Evolutionary conservation across 2,113 vertebrate species (phyloP).

Genomic region (Larimichthys crocea): DNA sequence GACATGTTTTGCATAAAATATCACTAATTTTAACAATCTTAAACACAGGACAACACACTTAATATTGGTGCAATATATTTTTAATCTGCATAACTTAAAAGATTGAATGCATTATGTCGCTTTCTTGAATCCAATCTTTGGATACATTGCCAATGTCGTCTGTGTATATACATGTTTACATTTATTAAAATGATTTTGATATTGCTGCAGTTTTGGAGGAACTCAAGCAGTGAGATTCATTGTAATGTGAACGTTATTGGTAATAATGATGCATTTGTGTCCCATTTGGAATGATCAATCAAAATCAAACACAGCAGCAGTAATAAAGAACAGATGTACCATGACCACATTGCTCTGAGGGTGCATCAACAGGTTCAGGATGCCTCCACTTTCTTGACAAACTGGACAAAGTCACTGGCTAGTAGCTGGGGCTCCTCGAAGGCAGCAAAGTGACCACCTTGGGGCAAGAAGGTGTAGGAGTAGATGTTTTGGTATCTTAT

Average conservation of each 20-base stretch:
- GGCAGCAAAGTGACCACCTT: conserved; percentile 90
- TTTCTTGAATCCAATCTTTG: conserved; percentile 21
- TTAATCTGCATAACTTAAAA: conserved; percentile 40
- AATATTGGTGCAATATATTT: conserved; percentile 52
- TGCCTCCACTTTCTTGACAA: conserved; percentile 87
- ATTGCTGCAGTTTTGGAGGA: neutral
- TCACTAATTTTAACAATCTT: neutral
- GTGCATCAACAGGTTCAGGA: conserved; percentile 22
- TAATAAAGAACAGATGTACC: neutral
- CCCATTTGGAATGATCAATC: neutral
- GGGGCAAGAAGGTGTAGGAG: conserved; percentile 86
- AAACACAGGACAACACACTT: conserved; percentile 26
- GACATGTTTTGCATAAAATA: neutral
- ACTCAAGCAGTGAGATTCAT: neutral
- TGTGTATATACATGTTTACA: conserved; percentile 40
- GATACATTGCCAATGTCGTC: conserved; percentile 1
- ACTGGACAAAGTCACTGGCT: conserved; percentile 85
- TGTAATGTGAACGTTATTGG: neutral
- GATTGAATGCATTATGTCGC: conserved; percentile 1
- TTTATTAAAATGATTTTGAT: conserved; percentile 18
- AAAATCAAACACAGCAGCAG: neutral
- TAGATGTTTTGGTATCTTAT: conserved; percentile 81
- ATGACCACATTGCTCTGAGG: neutral
- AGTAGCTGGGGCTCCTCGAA: conserved; percentile 89
- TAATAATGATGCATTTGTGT: neutral